Conservation (phyloP, 2,888 invertebrate genomes). For the Troilus luridus region DNA sequence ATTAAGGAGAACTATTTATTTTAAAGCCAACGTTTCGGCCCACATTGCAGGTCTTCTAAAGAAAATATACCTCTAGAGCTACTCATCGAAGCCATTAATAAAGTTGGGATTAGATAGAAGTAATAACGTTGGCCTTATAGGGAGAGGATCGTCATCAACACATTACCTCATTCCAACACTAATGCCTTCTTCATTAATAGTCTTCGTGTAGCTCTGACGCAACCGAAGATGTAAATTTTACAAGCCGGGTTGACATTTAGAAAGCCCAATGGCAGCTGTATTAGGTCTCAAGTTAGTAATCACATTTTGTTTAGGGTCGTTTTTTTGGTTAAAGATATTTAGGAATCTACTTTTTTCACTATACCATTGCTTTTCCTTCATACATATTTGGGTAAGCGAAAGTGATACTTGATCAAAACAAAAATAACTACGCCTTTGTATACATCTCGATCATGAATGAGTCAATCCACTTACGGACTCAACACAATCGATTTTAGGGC, state of each 20-base stretch:
- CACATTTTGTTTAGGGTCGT: not conserved
- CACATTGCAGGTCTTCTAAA: no score
- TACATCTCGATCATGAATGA: no score
- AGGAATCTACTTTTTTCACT: no score
- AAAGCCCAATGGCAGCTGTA: not conserved
- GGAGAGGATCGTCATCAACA: not conserved
- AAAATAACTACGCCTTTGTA: no score
- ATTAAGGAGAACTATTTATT: no score
- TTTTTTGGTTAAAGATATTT: not conserved
- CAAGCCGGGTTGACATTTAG: conserved; percentile 26
- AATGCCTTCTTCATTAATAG: conserved; percentile 36
- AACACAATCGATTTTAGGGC: no score
- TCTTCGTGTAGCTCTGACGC: conserved; percentile 11
- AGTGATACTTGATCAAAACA: no score
- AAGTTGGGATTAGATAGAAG: not conserved
- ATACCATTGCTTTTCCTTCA: no score
- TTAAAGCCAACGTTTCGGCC: no score
- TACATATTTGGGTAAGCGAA: no score
- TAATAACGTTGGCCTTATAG: not conserved
- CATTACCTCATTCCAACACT: not conserved
- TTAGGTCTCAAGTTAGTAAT: not conserved
- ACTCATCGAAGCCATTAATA: not conserved
- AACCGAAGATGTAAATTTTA: conserved; percentile 6
- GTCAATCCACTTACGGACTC: no score
- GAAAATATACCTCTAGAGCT: not conserved